A percentile compares a stretch with the other conserved stretches of the same genome.
These are phyloP conservation scores for Brachystomella parvula DNA, from an alignment of 1,140 invertebrate species.

Conservation along the genomic window DNA sequence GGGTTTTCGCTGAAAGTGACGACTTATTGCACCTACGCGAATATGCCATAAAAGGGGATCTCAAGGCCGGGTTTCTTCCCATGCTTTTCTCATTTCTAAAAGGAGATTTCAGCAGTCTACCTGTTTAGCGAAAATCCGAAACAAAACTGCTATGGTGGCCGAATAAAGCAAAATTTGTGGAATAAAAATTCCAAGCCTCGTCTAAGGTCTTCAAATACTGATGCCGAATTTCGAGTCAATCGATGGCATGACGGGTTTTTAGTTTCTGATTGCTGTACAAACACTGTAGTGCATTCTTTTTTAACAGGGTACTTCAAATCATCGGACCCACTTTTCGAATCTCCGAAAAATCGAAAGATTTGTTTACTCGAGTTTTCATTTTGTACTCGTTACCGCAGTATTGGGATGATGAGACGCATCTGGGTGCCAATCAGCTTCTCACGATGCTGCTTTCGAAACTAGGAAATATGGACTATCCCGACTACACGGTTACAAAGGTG, in stretches of 20 bases:
- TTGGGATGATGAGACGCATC: constrained; percentile 45
- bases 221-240: too few relatives aligned
- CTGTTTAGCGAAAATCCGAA: too few relatives aligned
- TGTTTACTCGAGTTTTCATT: constrained; percentile 46
- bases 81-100: too few relatives aligned
- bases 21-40: too few relatives aligned
- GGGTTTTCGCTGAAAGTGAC: too few relatives aligned
- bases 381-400: constrained; percentile 45
- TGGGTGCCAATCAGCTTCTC: constrained; percentile 43
- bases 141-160: too few relatives aligned
- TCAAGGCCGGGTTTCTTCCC: too few relatives aligned
- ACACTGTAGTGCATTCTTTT: neutral
- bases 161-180: too few relatives aligned
- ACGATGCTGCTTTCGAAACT: constrained; percentile 48
- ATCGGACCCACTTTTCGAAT: constrained; percentile 44
- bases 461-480: constrained; percentile 47
- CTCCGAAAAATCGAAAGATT: constrained; percentile 38
- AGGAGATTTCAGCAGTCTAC: too few relatives aligned
- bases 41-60: too few relatives aligned
- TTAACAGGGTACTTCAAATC: constrained; percentile 38
- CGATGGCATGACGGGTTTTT: constrained; percentile 4
- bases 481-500: constrained; percentile 44
- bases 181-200: too few relatives aligned
- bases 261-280: neutral
- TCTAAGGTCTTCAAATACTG: neutral